Percentiles rank a stretch among this genome's conserved stretches.
Evolutionary conservation across 92 coral and sea anemone genomes (phyloP).

Genomic region (Blastomussa wellsi): DNA sequence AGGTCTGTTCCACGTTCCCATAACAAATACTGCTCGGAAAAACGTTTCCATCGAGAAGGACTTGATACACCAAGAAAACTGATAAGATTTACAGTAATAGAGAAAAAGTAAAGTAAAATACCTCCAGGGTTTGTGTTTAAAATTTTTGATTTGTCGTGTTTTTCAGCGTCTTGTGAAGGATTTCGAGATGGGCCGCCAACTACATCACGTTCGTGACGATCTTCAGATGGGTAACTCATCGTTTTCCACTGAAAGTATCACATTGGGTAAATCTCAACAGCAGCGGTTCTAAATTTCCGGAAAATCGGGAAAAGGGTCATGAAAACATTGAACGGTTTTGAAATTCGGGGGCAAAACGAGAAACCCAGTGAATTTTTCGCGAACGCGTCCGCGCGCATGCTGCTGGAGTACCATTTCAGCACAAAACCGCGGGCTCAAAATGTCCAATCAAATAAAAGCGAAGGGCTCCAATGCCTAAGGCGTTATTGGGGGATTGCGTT

Average conservation of each 20-base stretch:
- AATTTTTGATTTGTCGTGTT: conserved; percentile 75
- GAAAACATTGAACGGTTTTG: conserved; percentile 38
- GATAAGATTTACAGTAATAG: background rate
- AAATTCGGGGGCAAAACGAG: conserved; percentile 49
- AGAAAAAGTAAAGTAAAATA: conserved; percentile 4
- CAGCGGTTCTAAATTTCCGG: conserved; percentile 13
- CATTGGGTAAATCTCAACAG: conserved; percentile 24
- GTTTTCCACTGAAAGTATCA: conserved; percentile 25
- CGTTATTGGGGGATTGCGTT: too few species aligned
- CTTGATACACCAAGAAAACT: background rate
- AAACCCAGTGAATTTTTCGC: conserved; percentile 44
- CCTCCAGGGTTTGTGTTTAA: conserved; percentile 66
- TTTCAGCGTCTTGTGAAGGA: conserved; percentile 64
- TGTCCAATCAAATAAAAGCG: too few species aligned
- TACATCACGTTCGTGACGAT: conserved; percentile 86
- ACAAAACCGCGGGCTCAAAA: conserved; percentile 24
- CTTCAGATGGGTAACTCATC: conserved; percentile 94
- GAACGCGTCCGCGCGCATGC: conserved; percentile 28
- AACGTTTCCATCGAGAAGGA: background rate
- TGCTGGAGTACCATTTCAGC: background rate
- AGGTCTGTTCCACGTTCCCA: background rate
- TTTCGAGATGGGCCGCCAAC: conserved; percentile 71
- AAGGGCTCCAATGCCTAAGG: too few species aligned
- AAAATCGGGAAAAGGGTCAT: conserved; percentile 13
- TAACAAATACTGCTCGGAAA: background rate